A percentile compares a stretch with the other conserved stretches of the same genome.
These are phyloP conservation scores for Zoanthus solanderi DNA, from an alignment of 92 coral and sea anemone species.

Conservation along the genomic window DNA sequence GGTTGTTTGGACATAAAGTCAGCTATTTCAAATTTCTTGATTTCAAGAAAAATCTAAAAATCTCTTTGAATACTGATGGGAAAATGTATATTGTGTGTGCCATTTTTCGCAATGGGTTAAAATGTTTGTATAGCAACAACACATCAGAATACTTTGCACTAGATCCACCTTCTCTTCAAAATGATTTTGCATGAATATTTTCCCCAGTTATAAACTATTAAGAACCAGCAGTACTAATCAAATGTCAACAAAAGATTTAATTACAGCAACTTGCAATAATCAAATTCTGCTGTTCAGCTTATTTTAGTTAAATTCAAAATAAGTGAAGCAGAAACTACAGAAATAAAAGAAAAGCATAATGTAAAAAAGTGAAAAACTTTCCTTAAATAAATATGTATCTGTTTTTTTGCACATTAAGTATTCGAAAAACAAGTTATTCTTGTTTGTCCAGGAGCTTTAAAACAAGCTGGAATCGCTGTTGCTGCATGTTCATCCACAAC, in stretches of 20 bases:
- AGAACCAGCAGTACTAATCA: too few relatives aligned
- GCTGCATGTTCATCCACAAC: slow-evolving; percentile 4
- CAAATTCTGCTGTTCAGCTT: not conserved
- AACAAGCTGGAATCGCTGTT: not conserved
- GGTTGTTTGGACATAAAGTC: too few relatives aligned
- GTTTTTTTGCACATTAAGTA: not conserved
- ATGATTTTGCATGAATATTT: too few relatives aligned
- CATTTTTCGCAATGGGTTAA: too few relatives aligned
- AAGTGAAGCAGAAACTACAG: not conserved
- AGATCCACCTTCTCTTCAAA: too few relatives aligned
- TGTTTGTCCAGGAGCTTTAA: not conserved
- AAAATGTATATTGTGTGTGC: too few relatives aligned
- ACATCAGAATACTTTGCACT: too few relatives aligned
- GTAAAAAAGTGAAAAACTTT: not conserved
- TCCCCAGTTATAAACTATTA: too few relatives aligned
- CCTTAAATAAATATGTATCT: not conserved
- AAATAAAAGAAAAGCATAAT: not conserved
- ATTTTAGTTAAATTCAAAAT: not conserved
- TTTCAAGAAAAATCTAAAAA: too few relatives aligned
- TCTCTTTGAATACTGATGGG: too few relatives aligned
- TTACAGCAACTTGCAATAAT: not conserved
- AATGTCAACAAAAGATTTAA: not conserved
- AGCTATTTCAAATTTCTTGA: too few relatives aligned
- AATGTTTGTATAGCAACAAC: too few relatives aligned
- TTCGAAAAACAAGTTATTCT: not conserved